Base-by-base conservation (phyloP, 2,797 vertebrate species). In the Chelidonichthys spinosus region DNA sequence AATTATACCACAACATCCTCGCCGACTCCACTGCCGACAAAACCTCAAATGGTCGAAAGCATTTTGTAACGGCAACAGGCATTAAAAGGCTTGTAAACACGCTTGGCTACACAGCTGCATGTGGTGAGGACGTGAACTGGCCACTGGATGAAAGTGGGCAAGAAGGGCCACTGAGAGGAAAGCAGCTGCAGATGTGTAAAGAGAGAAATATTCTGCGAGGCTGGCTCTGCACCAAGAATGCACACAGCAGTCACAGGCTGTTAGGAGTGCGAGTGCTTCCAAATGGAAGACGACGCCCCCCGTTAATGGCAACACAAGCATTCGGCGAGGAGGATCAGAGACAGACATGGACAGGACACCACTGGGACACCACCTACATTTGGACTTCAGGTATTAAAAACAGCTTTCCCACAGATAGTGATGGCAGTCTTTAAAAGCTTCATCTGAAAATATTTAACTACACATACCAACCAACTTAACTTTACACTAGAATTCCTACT, bases 161-260 rank as follows among this genome's bases (percentile, higher is more conserved):
- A 63, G 17, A 14, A 63, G 17, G 72, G 67, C 56, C 56, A 62
- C 42, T 10, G 63, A 77, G 72, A 78, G 70, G 69, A 82, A 68
- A 70, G 84, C 89, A 83, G 87, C 87, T 87, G 88, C 85, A 91
- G 88, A 93, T 91, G 90, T 90, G 83, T 71, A 85, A 79, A 79
- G 76, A 79, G 83, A 87, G 84, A 89, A 89, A 85, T 87, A 87
- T 84, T 90, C 76, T 76, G 85, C 9, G 50, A 78, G 64, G 72
- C 85, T 94, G 92, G 93, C 92, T 14, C 43, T 7, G 52, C 68
- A 90, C 80, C 92, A 93, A 91, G 85, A 93, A 94, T 89, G 90
- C 88, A 87, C 81, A 85, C 82, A 89, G 89, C 86, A 89, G 90
- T 89, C 87, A 85, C 87, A 87, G 87, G 79, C 87, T 53, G 86